These are phyloP conservation scores for Jaculus jaculus DNA, from an alignment of 2,113 vertebrate species.

Conservation along the genomic window DNA sequence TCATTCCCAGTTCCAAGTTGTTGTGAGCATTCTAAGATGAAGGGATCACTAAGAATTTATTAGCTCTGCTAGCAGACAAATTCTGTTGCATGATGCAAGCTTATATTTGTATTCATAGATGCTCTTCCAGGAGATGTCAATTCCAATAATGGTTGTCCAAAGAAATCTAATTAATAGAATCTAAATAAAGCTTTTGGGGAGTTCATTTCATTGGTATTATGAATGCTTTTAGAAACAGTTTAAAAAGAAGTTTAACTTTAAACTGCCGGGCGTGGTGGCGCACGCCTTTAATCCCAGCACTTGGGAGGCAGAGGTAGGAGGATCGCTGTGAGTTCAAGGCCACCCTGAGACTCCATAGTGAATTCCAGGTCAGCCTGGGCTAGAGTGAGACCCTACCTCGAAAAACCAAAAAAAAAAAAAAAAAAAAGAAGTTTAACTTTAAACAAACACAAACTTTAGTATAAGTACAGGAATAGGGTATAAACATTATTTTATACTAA, in stretches of 20 bases:
- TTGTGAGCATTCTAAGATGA: background rate
- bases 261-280: no score
- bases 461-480: background rate
- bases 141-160: background rate
- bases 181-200: background rate
- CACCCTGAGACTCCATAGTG: no score
- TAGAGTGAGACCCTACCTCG: no score
- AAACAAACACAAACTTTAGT: background rate
- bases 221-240: background rate
- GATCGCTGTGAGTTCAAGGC: no score
- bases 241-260: conserved; percentile 16
- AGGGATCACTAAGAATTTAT: background rate
- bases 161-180: background rate
- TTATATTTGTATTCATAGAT: conserved; percentile 3
- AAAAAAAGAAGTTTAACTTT: conserved; percentile 9
- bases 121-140: background rate
- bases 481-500: background rate
- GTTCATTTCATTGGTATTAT: conserved; percentile 7
- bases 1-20: background rate
- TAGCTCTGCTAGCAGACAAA: background rate
- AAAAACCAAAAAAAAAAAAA: no score
- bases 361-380: no score
- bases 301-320: no score
- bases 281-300: no score
- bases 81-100: background rate